Conservation (phyloP, 2,113 vertebrate species). For the Chloropsis cyanopogon region DNA sequence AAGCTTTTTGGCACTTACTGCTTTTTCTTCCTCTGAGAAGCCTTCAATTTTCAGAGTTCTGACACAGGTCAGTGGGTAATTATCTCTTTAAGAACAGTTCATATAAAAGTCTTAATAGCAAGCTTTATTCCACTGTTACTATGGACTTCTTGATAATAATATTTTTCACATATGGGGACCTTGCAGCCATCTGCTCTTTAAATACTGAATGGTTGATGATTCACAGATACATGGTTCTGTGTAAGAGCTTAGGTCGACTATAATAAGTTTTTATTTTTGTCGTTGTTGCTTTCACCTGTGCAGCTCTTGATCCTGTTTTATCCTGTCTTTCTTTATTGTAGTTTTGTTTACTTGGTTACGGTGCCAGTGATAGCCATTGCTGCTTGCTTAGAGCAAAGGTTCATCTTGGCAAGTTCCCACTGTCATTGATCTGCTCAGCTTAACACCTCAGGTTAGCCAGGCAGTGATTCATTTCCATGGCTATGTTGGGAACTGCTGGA, state of each 20-base stretch:
- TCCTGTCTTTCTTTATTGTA: constrained; percentile 53
- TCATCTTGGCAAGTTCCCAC: not conserved
- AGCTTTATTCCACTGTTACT: constrained; percentile 24
- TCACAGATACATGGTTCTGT: constrained; percentile 18
- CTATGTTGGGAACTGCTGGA: not conserved
- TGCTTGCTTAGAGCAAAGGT: constrained; percentile 34
- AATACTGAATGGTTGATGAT: constrained; percentile 45
- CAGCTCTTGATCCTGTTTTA: constrained; percentile 46
- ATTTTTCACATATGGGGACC: constrained; percentile 20
- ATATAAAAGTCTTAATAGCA: not conserved
- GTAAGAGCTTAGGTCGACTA: not conserved
- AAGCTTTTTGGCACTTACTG: not conserved
- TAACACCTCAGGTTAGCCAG: constrained; percentile 5
- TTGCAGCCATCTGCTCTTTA: constrained; percentile 42
- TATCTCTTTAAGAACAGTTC: not conserved
- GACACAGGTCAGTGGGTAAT: not conserved
- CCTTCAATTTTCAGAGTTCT: not conserved
- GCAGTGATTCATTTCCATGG: not conserved
- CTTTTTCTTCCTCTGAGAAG: not conserved
- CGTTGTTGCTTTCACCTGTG: constrained; percentile 54
- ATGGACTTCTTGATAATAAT: not conserved
- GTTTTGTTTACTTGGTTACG: constrained; percentile 64
- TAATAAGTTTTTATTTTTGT: constrained; percentile 42
- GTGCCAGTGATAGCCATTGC: constrained; percentile 1
- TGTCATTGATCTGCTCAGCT: not conserved